Conservation (phyloP, 2,113 vertebrate genomes). For the Rhea americana region DNA sequence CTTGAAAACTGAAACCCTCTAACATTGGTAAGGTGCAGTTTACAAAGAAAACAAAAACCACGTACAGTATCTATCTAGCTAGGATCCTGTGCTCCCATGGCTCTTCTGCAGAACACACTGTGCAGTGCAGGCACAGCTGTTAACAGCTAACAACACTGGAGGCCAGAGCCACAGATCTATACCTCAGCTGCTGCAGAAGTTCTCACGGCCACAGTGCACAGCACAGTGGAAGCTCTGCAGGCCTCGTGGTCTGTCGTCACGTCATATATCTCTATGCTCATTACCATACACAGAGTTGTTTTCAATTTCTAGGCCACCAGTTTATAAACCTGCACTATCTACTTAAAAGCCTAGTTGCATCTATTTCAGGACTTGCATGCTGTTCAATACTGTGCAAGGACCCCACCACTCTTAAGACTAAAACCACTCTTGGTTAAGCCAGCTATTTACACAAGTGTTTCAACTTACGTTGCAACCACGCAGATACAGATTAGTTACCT, state of each 20-base stretch:
- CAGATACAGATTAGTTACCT: neutral
- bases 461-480: neutral
- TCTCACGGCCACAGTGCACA: fast-evolving
- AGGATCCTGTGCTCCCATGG: fast-evolving
- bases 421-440: neutral
- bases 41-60: neutral
- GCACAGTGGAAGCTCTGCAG: neutral
- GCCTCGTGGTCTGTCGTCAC: neutral
- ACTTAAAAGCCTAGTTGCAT: neutral
- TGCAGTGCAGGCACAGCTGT: fast-evolving
- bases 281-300: neutral
- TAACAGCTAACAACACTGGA: neutral
- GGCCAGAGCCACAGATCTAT: neutral
- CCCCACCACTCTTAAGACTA: neutral
- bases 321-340: neutral
- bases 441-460: neutral
- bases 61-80: neutral
- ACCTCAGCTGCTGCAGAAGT: neutral
- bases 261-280: neutral
- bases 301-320: neutral
- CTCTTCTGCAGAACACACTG: neutral
- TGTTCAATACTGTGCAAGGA: neutral
- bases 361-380: neutral
- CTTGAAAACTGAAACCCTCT: neutral
- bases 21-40: neutral